phyloP scores from a whole-genome alignment of 35 echinoderm and acorn worm species.

The Stichopus chloronotus region DNA sequence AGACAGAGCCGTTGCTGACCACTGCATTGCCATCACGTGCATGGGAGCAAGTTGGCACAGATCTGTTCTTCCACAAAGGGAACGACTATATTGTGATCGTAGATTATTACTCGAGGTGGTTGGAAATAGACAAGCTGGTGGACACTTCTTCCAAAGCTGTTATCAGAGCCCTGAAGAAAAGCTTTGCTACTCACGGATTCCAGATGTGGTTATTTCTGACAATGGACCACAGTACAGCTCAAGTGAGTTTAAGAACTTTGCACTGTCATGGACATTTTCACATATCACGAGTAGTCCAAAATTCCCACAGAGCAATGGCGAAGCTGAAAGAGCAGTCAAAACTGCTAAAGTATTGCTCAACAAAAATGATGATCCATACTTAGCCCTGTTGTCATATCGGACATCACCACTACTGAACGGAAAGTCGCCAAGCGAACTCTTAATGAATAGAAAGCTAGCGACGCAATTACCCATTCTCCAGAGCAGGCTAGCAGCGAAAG shows the following conservation, averaged over 20 bases:
- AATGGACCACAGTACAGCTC: slow-evolving; percentile 64
- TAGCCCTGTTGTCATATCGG: slow-evolving; percentile 44
- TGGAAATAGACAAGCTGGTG: slow-evolving; percentile 2
- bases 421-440: slow-evolving; percentile 14
- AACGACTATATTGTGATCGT: neutral
- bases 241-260: slow-evolving; percentile 29
- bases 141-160: slow-evolving; percentile 3
- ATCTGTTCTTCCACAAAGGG: slow-evolving; percentile 18
- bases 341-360: slow-evolving; percentile 27
- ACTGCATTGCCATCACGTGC: slow-evolving; percentile 23
- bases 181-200: slow-evolving; percentile 47
- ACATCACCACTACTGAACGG: slow-evolving; percentile 42
- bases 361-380: slow-evolving; percentile 29
- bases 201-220: slow-evolving; percentile 47
- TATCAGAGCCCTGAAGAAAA: slow-evolving; percentile 28
- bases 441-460: neutral
- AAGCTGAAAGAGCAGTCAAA: slow-evolving; percentile 36
- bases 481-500: too few relatives aligned
- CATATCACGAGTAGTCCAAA: slow-evolving; percentile 25
- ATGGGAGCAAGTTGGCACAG: slow-evolving; percentile 39
- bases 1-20: slow-evolving; percentile 30
- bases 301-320: slow-evolving; percentile 44
- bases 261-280: slow-evolving; percentile 10
- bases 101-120: slow-evolving; percentile 38
- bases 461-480: neutral